Percentiles rank a stretch among this genome's conserved stretches.
These are phyloP conservation scores for Yponomeuta plumbellus DNA, from an alignment of 2,888 invertebrate genomes.

Conservation along the genomic window DNA sequence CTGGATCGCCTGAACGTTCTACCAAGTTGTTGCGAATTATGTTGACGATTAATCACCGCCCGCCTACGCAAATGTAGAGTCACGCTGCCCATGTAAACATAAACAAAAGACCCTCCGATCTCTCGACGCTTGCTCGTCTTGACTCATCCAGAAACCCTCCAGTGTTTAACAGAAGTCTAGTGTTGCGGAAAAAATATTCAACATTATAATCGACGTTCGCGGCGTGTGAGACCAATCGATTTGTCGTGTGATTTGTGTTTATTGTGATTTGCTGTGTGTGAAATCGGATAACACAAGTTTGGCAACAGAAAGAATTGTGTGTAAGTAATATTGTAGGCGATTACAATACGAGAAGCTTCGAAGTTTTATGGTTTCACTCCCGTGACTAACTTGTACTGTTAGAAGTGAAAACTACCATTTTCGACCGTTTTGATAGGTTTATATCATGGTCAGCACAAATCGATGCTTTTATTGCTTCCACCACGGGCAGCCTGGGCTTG, in stretches of 20 bases:
- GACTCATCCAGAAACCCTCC: slow-evolving; percentile 37
- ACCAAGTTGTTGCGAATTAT: slow-evolving; percentile 1
- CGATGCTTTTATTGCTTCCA: background rate
- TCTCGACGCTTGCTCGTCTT: slow-evolving; percentile 28
- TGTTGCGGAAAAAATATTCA: slow-evolving; percentile 19
- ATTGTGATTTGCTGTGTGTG: background rate
- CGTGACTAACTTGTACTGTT: slow-evolving; percentile 7
- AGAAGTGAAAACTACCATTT: slow-evolving; percentile 5
- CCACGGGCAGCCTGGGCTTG: background rate
- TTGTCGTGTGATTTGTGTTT: slow-evolving; percentile 2
- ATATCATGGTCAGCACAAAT: background rate
- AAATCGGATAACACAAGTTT: slow-evolving; percentile 9
- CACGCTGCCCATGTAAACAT: slow-evolving; percentile 44
- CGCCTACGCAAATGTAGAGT: slow-evolving; percentile 23
- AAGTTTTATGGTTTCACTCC: background rate
- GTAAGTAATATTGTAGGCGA: background rate
- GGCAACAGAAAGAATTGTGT: background rate
- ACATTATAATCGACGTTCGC: background rate
- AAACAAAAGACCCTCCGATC: slow-evolving; percentile 41
- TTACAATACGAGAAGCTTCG: background rate
- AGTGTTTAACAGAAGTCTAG: slow-evolving; percentile 35
- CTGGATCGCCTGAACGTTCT: slow-evolving; percentile 6
- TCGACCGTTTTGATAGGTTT: background rate
- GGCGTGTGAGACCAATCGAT: background rate
- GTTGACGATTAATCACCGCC: slow-evolving; percentile 13